Evolutionary conservation across 2,113 vertebrate genomes (phyloP), one percentile per base, ranked within the genome.

Genomic region (Irena cyanogastra): DNA sequence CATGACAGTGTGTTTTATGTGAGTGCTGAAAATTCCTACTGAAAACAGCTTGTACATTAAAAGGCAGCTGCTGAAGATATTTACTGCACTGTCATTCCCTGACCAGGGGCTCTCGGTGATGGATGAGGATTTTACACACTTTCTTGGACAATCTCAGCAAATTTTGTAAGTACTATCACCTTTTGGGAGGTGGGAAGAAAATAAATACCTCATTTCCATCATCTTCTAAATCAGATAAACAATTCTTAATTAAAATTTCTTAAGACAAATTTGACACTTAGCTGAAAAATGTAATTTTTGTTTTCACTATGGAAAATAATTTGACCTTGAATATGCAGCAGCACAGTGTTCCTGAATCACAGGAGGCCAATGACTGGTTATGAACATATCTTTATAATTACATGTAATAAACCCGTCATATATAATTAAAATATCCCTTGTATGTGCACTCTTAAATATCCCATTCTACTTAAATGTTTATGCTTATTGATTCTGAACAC

Each of bases 1-100:
- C 98, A 99, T 99, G 98, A 99, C 98, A 98, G 98, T 96, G 97
- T 99, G 98, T 98, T 99, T 99, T 99, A 99, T 98, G 98, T 98
- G 97, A 98, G 97, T 94, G 97, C 97, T 98, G 98, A 98, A 98
- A 98, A 99, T 98, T 98, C 98, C 95, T 92, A 97, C 98, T 5
- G 94, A 98, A 99, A 99, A 98, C 98, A 98, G 98, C 98, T 98
- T 98, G 98, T 98, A 98, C 98, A 98, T 98, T 98, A 99, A 98
- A 99, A 98, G 98, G 98, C 98, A 98, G 98, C 98, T 98, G 98
- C 98, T 97, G 98, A 97, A 98, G 98, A 98, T 99, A 99, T 99
- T 99, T 99, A 99, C 98, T 98, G 97, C 98, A 97, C 98, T 98
- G 98, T 98, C 98, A 98, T 98, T 98, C 98, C 97, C 97, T 99